Evolutionary conservation across 2,888 invertebrate genomes (phyloP).

Genomic region (Leptura quadrifasciata): DNA sequence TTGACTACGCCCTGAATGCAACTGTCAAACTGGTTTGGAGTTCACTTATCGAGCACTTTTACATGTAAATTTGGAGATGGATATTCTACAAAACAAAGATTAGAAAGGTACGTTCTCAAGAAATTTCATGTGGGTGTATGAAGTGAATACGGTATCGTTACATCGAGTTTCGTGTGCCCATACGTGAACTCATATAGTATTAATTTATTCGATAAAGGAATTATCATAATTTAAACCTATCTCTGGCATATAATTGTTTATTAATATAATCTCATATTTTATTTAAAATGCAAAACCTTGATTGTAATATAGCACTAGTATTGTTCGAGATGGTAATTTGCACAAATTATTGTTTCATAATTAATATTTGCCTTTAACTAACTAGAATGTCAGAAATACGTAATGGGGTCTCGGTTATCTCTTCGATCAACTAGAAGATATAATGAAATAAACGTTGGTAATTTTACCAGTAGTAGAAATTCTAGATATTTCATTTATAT

Average conservation of each 20-base stretch:
- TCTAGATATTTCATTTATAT: not conserved
- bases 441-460: not conserved
- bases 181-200: slow-evolving; percentile 7
- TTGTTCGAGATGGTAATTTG: not conserved
- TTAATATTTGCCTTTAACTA: not conserved
- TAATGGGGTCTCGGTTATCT: slow-evolving; percentile 3
- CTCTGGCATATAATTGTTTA: not conserved
- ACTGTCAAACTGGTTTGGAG: not conserved
- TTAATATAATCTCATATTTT: not conserved
- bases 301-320: not conserved
- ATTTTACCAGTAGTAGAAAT: not conserved
- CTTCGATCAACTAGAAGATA: not conserved
- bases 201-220: not conserved
- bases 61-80: not conserved
- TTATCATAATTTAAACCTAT: slow-evolving; percentile 4
- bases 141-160: slow-evolving; percentile 3
- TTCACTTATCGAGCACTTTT: not conserved
- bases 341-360: not conserved
- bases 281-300: not conserved
- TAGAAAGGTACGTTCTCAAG: slow-evolving; percentile 16
- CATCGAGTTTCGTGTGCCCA: not conserved
- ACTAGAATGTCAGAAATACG: not conserved
- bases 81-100: slow-evolving; percentile 17
- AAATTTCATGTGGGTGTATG: slow-evolving; percentile 27
- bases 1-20: not conserved